These are phyloP conservation scores for Pectinophora gossypiella DNA, from an alignment of 1,140 invertebrate species.

Conservation along the genomic window DNA sequence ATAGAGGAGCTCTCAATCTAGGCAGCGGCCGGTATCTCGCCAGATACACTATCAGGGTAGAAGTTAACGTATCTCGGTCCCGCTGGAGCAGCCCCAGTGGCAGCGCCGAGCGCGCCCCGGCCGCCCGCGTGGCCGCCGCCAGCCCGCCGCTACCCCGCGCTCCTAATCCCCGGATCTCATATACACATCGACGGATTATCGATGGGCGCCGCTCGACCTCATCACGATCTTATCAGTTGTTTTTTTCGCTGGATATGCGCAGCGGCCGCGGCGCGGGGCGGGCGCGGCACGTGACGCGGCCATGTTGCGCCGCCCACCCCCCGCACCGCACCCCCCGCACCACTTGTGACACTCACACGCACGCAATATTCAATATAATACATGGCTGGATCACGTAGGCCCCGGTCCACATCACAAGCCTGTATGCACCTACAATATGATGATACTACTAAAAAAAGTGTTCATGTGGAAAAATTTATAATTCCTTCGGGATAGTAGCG, in stretches of 20 bases:
- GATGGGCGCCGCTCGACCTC: slow-evolving; percentile 62
- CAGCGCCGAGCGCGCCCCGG: background rate
- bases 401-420: slow-evolving; percentile 17
- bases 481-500: too few relatives aligned
- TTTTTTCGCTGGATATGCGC: slow-evolving; percentile 64
- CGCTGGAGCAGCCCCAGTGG: background rate
- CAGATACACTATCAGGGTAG: slow-evolving; percentile 29
- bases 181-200: slow-evolving; percentile 59
- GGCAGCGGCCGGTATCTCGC: slow-evolving; percentile 36
- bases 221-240: slow-evolving; percentile 68
- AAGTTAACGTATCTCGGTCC: slow-evolving; percentile 10
- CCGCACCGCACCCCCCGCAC: slow-evolving; percentile 8
- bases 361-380: background rate
- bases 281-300: slow-evolving; percentile 44
- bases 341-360: background rate
- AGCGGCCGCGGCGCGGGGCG: slow-evolving; percentile 34
- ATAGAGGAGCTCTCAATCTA: slow-evolving; percentile 56
- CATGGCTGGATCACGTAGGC: background rate
- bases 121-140: background rate
- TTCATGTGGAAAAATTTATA: too few relatives aligned
- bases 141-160: slow-evolving; percentile 1
- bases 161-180: slow-evolving; percentile 40
- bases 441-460: too few relatives aligned
- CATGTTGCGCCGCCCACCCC: slow-evolving; percentile 45
- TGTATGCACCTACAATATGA: too few relatives aligned